These are phyloP conservation scores for Criorhina ranunculi DNA, from an alignment of 2,888 invertebrate genomes.

Conservation along the genomic window DNA sequence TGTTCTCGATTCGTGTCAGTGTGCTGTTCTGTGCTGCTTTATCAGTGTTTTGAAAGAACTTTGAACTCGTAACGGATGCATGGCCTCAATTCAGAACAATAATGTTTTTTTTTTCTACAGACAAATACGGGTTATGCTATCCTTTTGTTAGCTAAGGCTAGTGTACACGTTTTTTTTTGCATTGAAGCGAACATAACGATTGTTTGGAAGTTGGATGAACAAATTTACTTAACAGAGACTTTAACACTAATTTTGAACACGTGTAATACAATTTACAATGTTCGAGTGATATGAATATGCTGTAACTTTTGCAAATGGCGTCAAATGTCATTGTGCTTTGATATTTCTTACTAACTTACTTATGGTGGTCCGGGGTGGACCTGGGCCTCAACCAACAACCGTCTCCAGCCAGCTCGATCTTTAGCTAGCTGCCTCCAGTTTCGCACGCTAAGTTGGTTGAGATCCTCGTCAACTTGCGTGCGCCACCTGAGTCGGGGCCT, in stretches of 20 bases:
- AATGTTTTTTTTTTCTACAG: not conserved
- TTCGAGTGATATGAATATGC: too few species aligned
- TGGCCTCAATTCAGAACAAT: slow-evolving; percentile 38
- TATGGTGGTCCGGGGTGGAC: not conserved
- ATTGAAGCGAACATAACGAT: not conserved
- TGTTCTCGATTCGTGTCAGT: slow-evolving; percentile 57
- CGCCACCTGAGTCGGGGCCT: too few species aligned
- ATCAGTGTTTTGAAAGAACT: slow-evolving; percentile 55
- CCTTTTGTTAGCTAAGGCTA: not conserved
- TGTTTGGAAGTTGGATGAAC: not conserved
- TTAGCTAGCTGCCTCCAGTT: slow-evolving; percentile 23
- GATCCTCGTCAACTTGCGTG: too few species aligned
- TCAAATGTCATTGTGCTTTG: too few species aligned
- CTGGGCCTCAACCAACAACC: slow-evolving; percentile 56
- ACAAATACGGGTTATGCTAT: not conserved
- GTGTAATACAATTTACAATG: too few species aligned
- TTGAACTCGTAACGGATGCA: slow-evolving; percentile 56
- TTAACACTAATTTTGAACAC: too few species aligned
- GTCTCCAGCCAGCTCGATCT: slow-evolving; percentile 56
- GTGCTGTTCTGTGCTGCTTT: slow-evolving; percentile 33
- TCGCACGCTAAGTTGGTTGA: slow-evolving; percentile 13
- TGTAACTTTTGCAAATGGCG: too few species aligned
- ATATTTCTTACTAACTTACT: too few species aligned
- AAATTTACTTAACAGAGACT: not conserved
- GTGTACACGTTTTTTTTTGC: not conserved